Evolutionary conservation across 1,140 invertebrate genomes (phyloP).

Genomic region (Drosophila orena): DNA sequence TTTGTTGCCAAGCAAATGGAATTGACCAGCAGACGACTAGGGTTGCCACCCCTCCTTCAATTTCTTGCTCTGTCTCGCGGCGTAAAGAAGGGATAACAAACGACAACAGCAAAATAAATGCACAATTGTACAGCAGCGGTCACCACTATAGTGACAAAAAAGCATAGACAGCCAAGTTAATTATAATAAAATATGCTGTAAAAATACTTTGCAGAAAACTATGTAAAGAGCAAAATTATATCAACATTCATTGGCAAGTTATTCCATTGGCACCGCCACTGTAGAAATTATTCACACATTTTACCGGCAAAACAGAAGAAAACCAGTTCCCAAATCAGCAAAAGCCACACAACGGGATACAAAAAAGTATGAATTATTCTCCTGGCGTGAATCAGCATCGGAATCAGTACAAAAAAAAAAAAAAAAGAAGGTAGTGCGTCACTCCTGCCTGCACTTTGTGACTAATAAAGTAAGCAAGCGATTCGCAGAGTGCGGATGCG

Average conservation of each 20-base stretch:
- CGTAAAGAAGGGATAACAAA: not conserved
- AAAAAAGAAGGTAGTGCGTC: slow-evolving; percentile 25
- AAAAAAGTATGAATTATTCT: slow-evolving; percentile 11
- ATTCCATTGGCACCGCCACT: not conserved
- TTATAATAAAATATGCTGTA: not conserved
- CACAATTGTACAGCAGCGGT: not conserved
- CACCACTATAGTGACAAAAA: not conserved
- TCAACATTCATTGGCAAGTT: not conserved
- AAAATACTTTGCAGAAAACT: too few species aligned
- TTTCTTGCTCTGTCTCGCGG: slow-evolving; percentile 2
- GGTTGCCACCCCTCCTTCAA: slow-evolving; percentile 21
- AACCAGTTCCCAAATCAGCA: slow-evolving; percentile 27
- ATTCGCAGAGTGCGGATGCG: slow-evolving; percentile 12
- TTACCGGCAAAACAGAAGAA: slow-evolving; percentile 33
- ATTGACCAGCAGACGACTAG: slow-evolving; percentile 32
- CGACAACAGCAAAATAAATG: not conserved
- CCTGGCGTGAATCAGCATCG: slow-evolving; percentile 17
- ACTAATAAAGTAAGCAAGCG: slow-evolving; percentile 21
- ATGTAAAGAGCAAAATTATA: too few species aligned
- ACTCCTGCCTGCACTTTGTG: slow-evolving; percentile 38
- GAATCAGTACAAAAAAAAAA: too few species aligned
- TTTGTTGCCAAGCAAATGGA: slow-evolving; percentile 48
- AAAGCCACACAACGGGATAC: not conserved
- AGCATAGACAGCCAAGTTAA: not conserved
- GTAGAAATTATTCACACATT: slow-evolving; percentile 25